These are phyloP conservation scores for Clusia tigrina DNA, from an alignment of 2,888 invertebrate genomes.

Conservation along the genomic window DNA sequence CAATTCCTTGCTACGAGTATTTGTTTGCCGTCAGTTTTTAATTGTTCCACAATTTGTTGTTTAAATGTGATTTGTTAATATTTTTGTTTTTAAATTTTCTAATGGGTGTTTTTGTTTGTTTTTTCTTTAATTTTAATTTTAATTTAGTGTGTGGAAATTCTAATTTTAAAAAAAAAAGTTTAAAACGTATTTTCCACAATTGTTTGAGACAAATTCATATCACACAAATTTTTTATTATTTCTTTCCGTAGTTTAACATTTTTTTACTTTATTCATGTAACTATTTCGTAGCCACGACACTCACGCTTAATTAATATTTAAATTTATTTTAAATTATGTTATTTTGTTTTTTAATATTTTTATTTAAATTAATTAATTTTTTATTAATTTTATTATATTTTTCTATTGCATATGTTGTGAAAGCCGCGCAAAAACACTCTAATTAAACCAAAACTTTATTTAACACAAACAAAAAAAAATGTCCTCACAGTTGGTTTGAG, in stretches of 20 bases:
- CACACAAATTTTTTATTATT: too few species aligned
- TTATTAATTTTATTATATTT: slow-evolving; percentile 21
- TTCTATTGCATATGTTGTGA: slow-evolving; percentile 23
- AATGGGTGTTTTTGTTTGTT: slow-evolving; percentile 3
- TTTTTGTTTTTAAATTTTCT: slow-evolving; percentile 18
- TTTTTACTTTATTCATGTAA: too few species aligned
- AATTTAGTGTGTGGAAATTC: background rate
- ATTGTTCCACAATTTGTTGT: slow-evolving; percentile 10
- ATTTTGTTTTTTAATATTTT: slow-evolving; percentile 3
- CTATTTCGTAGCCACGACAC: too few species aligned
- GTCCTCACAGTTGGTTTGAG: too few species aligned
- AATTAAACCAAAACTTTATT: background rate
- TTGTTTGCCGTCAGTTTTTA: slow-evolving; percentile 22
- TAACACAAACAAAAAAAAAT: slow-evolving; percentile 37
- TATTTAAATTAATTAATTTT: background rate
- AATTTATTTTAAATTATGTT: too few species aligned
- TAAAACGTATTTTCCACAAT: too few species aligned
- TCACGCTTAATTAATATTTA: too few species aligned
- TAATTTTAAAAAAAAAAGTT: too few species aligned
- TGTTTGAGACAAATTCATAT: too few species aligned
- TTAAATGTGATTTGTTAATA: slow-evolving; percentile 15
- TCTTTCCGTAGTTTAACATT: too few species aligned
- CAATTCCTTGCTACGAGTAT: too few species aligned
- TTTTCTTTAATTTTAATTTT: background rate
- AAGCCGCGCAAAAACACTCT: too few species aligned